Base-by-base conservation (phyloP, 2,888 invertebrate genomes). In the Caenorhabditis sp. region DNA sequence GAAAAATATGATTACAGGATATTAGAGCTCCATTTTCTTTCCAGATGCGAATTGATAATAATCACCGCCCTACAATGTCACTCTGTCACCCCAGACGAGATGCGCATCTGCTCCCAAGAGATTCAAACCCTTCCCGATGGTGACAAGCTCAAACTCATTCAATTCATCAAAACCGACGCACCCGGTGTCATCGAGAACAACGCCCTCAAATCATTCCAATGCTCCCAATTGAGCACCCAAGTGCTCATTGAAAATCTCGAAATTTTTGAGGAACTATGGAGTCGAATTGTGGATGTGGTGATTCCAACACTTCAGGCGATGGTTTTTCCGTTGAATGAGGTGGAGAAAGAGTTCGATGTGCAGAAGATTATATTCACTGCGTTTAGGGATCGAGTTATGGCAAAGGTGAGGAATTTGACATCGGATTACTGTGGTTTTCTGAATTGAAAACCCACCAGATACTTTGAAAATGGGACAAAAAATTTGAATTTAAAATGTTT, bases 311-410 rank as follows among this genome's bases (percentile, higher is more conserved):
- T 78, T 1, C 78, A 78, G 62, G 64, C 75, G n/a, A 78, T 74
- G 64, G 63, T 70, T 12, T 76, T 71, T 23, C 73, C 76, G 17
- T 57, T 78, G 21, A 58, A 38, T 27, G 78, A 64, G 60, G 57
- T 73, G 59, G 72, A 70, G 25, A 27, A 49, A 36, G 59, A 63
- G 52, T 78, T 78, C 60, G 70, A 78, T 58, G 76, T 76, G 56
- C 70, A 76, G 23, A 63, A 63, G n/a, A 63, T 68, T 20, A 76
- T 78, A 50, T 62, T 78, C 56, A 67, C 78, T 31, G 73, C 76
- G 53, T 78, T 78, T 65, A 70, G 78, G 36, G 78, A 78, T 65
- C 63, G 73, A 59, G 78, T 78, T 61, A 67, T 78, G 26, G 67
- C 67, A 31, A 75, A 75, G 70, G 75, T 75, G 67, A 23, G 12